phyloP scores from a whole-genome alignment of 2,797 vertebrate species.

The Esox masquinongy region DNA sequence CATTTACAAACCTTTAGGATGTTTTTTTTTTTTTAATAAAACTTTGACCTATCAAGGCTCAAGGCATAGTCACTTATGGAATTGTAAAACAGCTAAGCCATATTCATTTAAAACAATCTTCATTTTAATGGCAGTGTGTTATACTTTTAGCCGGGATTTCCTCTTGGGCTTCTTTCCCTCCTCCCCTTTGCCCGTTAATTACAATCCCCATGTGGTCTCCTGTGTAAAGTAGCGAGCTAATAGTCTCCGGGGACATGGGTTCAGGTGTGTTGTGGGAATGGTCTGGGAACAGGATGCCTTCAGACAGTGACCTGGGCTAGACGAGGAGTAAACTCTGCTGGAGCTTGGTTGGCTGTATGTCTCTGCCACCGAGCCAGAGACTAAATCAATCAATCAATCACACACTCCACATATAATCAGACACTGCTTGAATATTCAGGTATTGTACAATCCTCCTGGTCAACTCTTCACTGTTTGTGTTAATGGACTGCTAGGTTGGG shows the following conservation, averaged over 20 bases:
- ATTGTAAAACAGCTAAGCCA: constrained; percentile 15
- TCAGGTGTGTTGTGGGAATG: constrained; percentile 38
- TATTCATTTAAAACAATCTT: constrained; percentile 26
- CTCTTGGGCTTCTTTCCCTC: constrained; percentile 32
- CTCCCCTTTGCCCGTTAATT: constrained; percentile 28
- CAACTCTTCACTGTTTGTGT: not conserved
- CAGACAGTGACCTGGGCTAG: not conserved
- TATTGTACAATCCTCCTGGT: not conserved
- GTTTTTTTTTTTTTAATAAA: not conserved
- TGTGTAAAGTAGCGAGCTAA: constrained; percentile 53
- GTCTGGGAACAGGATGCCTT: not conserved
- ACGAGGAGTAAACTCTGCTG: not conserved
- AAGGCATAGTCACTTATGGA: not conserved
- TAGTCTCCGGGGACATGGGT: constrained; percentile 39
- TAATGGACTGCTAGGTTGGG: too few species aligned
- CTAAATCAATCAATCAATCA: not conserved
- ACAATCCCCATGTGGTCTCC: constrained; percentile 48
- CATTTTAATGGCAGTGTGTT: not conserved
- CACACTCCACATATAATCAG: not conserved
- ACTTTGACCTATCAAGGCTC: not conserved
- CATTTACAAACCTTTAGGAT: constrained; percentile 12
- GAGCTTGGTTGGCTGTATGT: not conserved
- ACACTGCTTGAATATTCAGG: not conserved
- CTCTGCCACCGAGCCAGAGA: not conserved
- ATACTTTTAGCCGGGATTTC: constrained; percentile 10